phyloP scores from a whole-genome alignment of 2,797 vertebrate genomes.

The Euphonia xanthogaster region DNA sequence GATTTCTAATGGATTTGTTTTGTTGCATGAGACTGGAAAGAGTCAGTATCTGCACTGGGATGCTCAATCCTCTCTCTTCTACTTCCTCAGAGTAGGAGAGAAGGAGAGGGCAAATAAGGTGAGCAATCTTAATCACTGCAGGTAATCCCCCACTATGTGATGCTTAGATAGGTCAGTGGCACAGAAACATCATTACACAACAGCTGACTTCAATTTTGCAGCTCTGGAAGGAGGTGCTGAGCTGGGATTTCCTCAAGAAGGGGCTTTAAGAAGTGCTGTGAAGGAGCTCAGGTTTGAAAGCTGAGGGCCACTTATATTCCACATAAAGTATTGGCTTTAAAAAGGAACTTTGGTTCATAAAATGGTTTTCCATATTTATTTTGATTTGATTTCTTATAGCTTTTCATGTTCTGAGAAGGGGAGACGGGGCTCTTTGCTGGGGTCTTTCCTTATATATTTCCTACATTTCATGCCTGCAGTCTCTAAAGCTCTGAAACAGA shows the following conservation, averaged over 20 bases:
- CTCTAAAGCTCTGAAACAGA: slow-evolving; percentile 46
- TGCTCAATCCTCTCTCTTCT: not conserved
- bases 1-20: not conserved
- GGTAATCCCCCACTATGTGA: not conserved
- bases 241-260: not conserved
- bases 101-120: not conserved
- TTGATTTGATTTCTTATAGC: slow-evolving; percentile 1
- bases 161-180: not conserved
- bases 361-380: not conserved
- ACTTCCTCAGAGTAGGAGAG: not conserved
- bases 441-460: slow-evolving; percentile 8
- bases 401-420: not conserved
- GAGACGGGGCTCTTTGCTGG: not conserved
- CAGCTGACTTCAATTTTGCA: not conserved
- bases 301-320: not conserved
- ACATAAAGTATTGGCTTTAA: not conserved
- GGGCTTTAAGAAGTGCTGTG: not conserved
- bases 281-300: not conserved
- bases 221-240: not conserved
- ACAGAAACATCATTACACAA: not conserved
- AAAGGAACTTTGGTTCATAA: not conserved
- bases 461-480: slow-evolving; percentile 28
- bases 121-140: not conserved
- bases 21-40: not conserved
- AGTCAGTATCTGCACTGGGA: not conserved